These are phyloP conservation scores for Anadara kagoshimensis DNA, from an alignment of 1,140 invertebrate species.

Conservation along the genomic window DNA sequence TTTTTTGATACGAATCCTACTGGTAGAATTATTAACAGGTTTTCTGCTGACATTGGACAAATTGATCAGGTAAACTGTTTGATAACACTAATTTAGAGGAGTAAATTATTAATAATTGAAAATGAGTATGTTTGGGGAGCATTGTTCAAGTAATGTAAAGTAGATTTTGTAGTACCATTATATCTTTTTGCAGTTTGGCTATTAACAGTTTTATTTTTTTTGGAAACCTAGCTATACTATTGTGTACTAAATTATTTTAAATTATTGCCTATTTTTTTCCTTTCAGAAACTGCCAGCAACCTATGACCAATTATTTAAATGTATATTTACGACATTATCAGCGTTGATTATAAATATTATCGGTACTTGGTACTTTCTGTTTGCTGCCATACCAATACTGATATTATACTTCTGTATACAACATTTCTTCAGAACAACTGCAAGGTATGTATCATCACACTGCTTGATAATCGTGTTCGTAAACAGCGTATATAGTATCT, in stretches of 20 bases:
- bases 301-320: slow-evolving; percentile 53
- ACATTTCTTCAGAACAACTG: slow-evolving; percentile 93
- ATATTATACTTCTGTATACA: slow-evolving; percentile 76
- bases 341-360: slow-evolving; percentile 61
- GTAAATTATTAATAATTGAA: no score
- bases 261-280: neutral
- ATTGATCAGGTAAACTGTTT: slow-evolving; percentile 65
- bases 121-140: no score
- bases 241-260: neutral
- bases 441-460: slow-evolving; percentile 75
- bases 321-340: slow-evolving; percentile 53
- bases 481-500: no score
- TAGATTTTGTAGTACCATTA: no score
- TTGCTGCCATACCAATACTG: slow-evolving; percentile 57
- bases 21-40: slow-evolving; percentile 83
- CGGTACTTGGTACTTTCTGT: slow-evolving; percentile 59
- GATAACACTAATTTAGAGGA: no score
- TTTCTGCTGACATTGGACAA: slow-evolving; percentile 75
- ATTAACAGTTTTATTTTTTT: no score
- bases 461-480: no score
- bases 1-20: slow-evolving; percentile 71
- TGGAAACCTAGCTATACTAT: no score
- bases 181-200: no score
- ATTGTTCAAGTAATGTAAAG: no score
- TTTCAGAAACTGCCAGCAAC: slow-evolving; percentile 57